Percentiles rank a stretch among this genome's conserved stretches.
phyloP scores from a whole-genome alignment of 1,140 invertebrate genomes.

The Meteorus sp. region DNA sequence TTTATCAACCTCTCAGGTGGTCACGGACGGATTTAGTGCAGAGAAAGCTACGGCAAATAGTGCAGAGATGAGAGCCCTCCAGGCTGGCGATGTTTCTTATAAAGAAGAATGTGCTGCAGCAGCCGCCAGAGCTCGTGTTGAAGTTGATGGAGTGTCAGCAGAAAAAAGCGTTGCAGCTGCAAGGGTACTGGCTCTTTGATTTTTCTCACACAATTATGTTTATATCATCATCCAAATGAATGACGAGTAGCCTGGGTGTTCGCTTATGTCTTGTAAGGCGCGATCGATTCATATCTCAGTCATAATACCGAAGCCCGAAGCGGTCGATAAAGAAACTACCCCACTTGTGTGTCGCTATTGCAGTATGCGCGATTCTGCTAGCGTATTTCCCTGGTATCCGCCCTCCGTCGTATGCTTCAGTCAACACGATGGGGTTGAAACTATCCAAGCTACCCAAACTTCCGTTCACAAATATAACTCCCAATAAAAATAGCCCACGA shows the following conservation, averaged over 20 bases:
- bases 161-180: constrained; percentile 75
- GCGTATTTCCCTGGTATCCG: not conserved
- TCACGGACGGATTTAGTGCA: constrained; percentile 80
- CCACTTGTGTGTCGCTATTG: not conserved
- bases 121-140: constrained; percentile 66
- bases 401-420: not conserved
- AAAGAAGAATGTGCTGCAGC: constrained; percentile 70
- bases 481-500: not conserved
- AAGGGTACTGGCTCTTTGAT: constrained; percentile 61
- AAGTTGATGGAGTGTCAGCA: constrained; percentile 74
- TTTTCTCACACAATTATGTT: constrained; percentile 1
- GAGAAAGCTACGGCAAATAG: constrained; percentile 77
- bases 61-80: constrained; percentile 76
- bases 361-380: not conserved
- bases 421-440: constrained; percentile 7
- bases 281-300: constrained; percentile 3
- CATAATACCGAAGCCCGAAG: not conserved
- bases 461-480: not conserved
- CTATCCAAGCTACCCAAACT: not conserved
- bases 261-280: too few species aligned
- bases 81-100: constrained; percentile 79
- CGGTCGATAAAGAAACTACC: constrained; percentile 10
- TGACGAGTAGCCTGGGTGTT: too few species aligned
- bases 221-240: too few species aligned
- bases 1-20: constrained; percentile 54